These are phyloP conservation scores for Aurelia coerulea DNA, from an alignment of 30 jellyfish, hydroid and myxozoan species.

Conservation along the genomic window DNA sequence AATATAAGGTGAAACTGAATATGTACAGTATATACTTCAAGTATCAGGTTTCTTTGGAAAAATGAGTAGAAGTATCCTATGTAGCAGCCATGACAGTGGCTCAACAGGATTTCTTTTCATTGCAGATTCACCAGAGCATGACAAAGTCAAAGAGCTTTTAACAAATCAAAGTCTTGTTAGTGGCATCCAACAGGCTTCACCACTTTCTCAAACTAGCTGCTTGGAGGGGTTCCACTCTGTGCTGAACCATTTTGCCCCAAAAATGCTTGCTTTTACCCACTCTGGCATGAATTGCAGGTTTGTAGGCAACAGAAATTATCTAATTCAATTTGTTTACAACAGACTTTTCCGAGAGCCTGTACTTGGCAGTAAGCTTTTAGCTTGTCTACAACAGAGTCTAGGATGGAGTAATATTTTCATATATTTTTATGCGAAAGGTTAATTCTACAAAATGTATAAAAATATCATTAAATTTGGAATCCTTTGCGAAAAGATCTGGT, in stretches of 20 bases:
- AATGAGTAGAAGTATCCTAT: too few species aligned
- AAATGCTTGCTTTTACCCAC: conserved; percentile 18
- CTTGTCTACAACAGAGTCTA: too few species aligned
- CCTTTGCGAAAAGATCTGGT: too few species aligned
- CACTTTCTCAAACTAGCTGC: conserved; percentile 17
- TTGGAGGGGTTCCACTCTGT: not conserved
- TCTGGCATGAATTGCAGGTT: conserved; percentile 18
- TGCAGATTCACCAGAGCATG: conserved; percentile 20
- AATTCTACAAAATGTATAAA: too few species aligned
- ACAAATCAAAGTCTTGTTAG: conserved; percentile 9
- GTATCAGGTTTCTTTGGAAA: too few species aligned
- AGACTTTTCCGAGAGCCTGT: not conserved
- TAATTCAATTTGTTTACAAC: not conserved
- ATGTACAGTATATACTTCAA: too few species aligned
- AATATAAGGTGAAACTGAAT: too few species aligned
- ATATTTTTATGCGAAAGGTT: too few species aligned
- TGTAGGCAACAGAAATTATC: not conserved
- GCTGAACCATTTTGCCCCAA: conserved; percentile 12
- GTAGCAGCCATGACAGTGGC: too few species aligned
- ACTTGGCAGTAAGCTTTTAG: not conserved
- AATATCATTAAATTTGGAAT: too few species aligned
- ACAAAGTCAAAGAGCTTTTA: conserved; percentile 16
- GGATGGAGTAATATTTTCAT: too few species aligned
- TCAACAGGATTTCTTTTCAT: not conserved
- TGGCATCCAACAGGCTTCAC: conserved; percentile 25